Evolutionary conservation across 1,140 invertebrate species (phyloP), one percentile per base, ranked within the genome.

Genomic region (Monomorium pharaonis): DNA sequence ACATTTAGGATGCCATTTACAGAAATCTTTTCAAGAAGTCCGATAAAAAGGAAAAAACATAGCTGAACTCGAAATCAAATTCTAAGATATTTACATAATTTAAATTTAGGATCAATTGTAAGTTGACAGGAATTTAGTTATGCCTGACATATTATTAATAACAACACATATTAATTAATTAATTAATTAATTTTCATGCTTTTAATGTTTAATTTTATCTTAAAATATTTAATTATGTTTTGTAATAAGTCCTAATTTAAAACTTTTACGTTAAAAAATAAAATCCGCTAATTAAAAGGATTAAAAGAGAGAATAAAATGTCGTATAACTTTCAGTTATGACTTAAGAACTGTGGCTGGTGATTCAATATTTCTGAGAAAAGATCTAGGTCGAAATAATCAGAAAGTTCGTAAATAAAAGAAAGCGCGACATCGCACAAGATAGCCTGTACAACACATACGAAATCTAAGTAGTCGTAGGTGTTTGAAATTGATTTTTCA

Each of bases 1-100:
- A 27, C 24, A 81, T 72, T 81, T 56, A 72, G 18, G 16, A 33
- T 58, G 51, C 70, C 65, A 81, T 72, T 81, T 7, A 27, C 12
- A 56, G 37, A 81, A 72, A 44, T 72, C 12, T 58, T 21, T 75
- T 14, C 16, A 24, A 24, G 37, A 75, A 24, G 1, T 84, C 37
- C 3, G 12, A 7, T 0, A 83, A 60, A 12, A 21, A 24, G 14
- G 21, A 74, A 12, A 42, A 54, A 44, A 37, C 58, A 10, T 37
- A 54, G 21, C 5, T 33, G 33, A 37, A 14, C 7, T 72, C 6
- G 18, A 30, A 7, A 56, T 37, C 10, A 16, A 37, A 70, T n/a
- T 72, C 0, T n/a, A 37, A 4, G 24, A n/a, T 81, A 58, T 14
- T 72, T 72, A 44, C 33, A 42, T 72, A 67, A 67, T 33, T 67